phyloP scores from a whole-genome alignment of 2,888 invertebrate genomes.

The Alsophila aescularia region DNA sequence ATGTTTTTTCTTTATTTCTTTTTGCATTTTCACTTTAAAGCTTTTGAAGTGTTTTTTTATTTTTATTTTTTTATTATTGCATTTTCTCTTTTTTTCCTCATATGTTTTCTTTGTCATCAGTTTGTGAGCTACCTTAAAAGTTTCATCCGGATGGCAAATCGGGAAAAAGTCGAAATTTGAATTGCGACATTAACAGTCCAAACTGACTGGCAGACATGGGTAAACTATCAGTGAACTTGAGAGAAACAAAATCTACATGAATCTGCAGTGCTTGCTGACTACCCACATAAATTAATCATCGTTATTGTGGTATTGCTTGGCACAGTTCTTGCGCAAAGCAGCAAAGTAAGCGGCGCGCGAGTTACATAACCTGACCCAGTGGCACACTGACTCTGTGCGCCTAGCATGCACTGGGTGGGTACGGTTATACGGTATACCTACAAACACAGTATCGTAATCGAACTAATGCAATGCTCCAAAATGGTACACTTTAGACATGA shows the following conservation, averaged over 20 bases:
- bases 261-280: neutral
- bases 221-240: too few species aligned
- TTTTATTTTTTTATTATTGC: too few species aligned
- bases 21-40: too few species aligned
- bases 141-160: too few species aligned
- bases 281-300: conserved; percentile 24
- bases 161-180: too few species aligned
- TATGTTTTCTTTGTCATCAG: too few species aligned
- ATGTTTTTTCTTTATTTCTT: too few species aligned
- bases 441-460: conserved; percentile 41
- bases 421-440: conserved; percentile 7
- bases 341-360: conserved; percentile 63
- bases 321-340: conserved; percentile 72
- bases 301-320: conserved; percentile 60
- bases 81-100: too few species aligned
- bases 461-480: conserved; percentile 35
- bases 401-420: conserved; percentile 49
- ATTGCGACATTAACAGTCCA: too few species aligned
- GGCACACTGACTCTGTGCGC: conserved; percentile 74
- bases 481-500: neutral
- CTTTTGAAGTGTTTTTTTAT: too few species aligned
- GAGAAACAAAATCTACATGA: neutral
- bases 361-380: conserved; percentile 76
- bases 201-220: too few species aligned
- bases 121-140: too few species aligned